Evolutionary conservation across 2,888 invertebrate genomes (phyloP), one percentile per base, ranked within the genome.

Genomic region (Tachina lurida): DNA sequence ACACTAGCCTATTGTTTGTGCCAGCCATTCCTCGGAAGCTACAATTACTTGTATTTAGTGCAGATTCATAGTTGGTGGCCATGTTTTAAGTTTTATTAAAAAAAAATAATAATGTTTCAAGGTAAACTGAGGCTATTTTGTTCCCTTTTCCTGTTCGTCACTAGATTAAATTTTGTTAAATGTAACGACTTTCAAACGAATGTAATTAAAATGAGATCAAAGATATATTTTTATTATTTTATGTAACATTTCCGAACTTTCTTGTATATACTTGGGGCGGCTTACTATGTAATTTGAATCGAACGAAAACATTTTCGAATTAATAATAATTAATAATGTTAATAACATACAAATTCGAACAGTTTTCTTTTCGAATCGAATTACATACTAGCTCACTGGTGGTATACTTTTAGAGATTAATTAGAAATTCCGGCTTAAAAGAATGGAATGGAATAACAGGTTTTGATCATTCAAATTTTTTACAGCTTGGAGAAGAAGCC

Each of bases 41-140:
- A 60, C 67, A 75, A 68, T 74, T 68, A 68, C 76, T 31, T 31
- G 31, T 5, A 76, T n/a, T 22, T 65, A 54, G 41, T 39, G 22
- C 60, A 71, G 15, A 58, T 60, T 75, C 83, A 67, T 76, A 62
- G 79, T 79, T 86, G 86, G 75, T 76, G 82, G 85, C 63, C 78
- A 76, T 19, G 49, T 63, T 49, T 22, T 9, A 47, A 60, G 41
- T 45, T 65, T 78, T 78, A 19, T 60, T 75, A 5, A 63, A 10
- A 19, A 67, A 60, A 60, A 12, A 56, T 54, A 77, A n/a, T n/a
- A 79, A 74, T 67, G 22, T 60, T 76, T 83, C 65, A 70, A 79
- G 56, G 68, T 68, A 70, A 75, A 43, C 70, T 70, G 49, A 68
- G 75, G 56, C 39, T 45, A n/a, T 67, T 62, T 54, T 17, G 13